Evolutionary conservation across 2,888 invertebrate genomes (phyloP), one percentile per base, ranked within the genome.

Genomic region (Drosophila kuntzei): DNA sequence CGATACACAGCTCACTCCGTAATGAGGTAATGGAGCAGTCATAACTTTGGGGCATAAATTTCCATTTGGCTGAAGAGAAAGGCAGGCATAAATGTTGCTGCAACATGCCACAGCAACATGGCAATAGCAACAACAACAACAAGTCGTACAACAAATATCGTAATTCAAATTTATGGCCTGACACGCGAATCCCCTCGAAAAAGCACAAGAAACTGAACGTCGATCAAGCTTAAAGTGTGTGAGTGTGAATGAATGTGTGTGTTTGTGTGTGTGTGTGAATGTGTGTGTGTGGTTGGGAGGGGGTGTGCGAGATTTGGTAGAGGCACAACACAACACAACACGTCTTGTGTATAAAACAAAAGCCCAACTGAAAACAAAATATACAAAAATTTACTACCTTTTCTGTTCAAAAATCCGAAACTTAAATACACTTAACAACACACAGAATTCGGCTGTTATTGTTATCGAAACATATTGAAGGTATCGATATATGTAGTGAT

Each of bases 81-180:
- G 62, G 60, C 65, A 61, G 32, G 16, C 55, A 34, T 29, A n/a
- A 64, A 75, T 75, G 80, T 76, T 79, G 80, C 69, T 25, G 76
- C 65, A 76, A 78, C 72, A 76, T 75, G 47, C 37, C 61, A 34
- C 34, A 27, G 77, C 79, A 79, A 75, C 74, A 73, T 76, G 29
- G 22, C 8, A 34, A 41, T 25, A 41, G 8, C 20, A 54, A 43
- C 47, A 59, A 22, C 44, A 58, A 11, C 39, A 55, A 27, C 63
- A 55, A 34, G n/a, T 18, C 50, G 36, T 22, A 64, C 59, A 79
- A 55, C 59, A 77, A 55, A 76, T 58, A 72, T 65, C 64, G 61
- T 70, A 70, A 78, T 80, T 67, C 41, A 63, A 76, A 76, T 78
- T 73, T 70, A 79, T 72, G 55, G 79, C 55, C 54, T 20, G 58